phyloP scores from a whole-genome alignment of 2,888 invertebrate genomes.

The Megastigmus dorsalis region DNA sequence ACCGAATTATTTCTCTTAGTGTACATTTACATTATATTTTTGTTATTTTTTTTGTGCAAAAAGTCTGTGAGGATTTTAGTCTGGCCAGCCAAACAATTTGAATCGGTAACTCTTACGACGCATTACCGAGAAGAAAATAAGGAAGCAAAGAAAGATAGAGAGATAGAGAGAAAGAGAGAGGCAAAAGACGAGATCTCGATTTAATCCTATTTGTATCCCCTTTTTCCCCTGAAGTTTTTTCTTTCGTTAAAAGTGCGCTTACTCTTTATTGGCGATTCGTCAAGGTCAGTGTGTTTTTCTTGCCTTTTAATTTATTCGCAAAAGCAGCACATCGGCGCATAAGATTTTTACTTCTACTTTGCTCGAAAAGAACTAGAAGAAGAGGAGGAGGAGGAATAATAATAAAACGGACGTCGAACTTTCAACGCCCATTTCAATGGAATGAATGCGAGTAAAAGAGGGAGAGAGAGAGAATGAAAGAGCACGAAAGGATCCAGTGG shows the following conservation, averaged over 20 bases:
- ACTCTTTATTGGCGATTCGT: slow-evolving; percentile 51
- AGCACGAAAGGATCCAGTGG: slow-evolving; percentile 18
- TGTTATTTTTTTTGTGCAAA: slow-evolving; percentile 3
- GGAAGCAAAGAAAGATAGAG: too few relatives aligned
- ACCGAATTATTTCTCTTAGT: too few relatives aligned
- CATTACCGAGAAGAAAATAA: slow-evolving; percentile 6
- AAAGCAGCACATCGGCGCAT: slow-evolving; percentile 9
- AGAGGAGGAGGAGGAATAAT: background rate
- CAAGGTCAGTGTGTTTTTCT: slow-evolving; percentile 54
- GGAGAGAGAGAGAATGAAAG: slow-evolving; percentile 14
- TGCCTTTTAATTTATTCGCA: slow-evolving; percentile 50
- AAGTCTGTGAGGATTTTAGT: slow-evolving; percentile 24
- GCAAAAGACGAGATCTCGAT: slow-evolving; percentile 41
- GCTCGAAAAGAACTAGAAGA: slow-evolving; percentile 14
- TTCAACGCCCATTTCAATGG: slow-evolving; percentile 47
- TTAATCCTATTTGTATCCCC: slow-evolving; percentile 52
- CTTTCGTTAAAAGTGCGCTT: slow-evolving; percentile 51
- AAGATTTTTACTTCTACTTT: slow-evolving; percentile 25
- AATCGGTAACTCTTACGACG: slow-evolving; percentile 10
- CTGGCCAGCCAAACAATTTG: background rate
- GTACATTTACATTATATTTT: too few relatives aligned
- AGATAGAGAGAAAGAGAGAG: background rate
- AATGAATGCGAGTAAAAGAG: slow-evolving; percentile 12
- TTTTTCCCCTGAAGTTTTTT: slow-evolving; percentile 35
- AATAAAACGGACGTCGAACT: slow-evolving; percentile 41